A percentile compares a stretch with the other conserved stretches of the same genome.
phyloP scores from a whole-genome alignment of 2,797 vertebrate species.

The Xenopus petersii region DNA sequence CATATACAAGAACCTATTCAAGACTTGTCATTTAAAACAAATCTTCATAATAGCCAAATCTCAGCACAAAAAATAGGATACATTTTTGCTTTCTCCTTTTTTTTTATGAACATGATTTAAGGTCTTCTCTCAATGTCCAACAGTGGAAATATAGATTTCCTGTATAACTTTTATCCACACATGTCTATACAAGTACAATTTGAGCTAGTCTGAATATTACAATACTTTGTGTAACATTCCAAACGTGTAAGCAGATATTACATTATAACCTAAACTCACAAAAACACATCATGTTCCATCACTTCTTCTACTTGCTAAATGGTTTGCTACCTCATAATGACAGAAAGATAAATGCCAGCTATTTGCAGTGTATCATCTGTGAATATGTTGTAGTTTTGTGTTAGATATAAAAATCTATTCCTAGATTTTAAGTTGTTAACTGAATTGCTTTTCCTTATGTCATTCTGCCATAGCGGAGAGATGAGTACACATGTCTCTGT shows the following conservation, averaged over 20 bases:
- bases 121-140: too few relatives aligned
- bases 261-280: background rate
- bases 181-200: too few relatives aligned
- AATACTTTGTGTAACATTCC: background rate
- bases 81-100: too few relatives aligned
- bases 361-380: conserved; percentile 18
- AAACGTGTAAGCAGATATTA: background rate
- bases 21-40: too few relatives aligned
- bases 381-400: conserved; percentile 10
- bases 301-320: background rate
- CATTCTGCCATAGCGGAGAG: background rate
- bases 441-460: background rate
- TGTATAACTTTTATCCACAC: too few relatives aligned
- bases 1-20: too few relatives aligned
- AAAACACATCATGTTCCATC: background rate
- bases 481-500: background rate
- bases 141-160: too few relatives aligned
- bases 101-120: too few relatives aligned
- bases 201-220: background rate
- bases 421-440: conserved; percentile 11
- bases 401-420: conserved; percentile 16
- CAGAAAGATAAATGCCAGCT: conserved; percentile 1
- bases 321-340: background rate
- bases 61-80: too few relatives aligned
- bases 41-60: too few relatives aligned